A percentile compares a stretch with the other conserved stretches of the same genome.
These are phyloP conservation scores for Bufotes viridis DNA, from an alignment of 2,797 vertebrate genomes.

Conservation along the genomic window DNA sequence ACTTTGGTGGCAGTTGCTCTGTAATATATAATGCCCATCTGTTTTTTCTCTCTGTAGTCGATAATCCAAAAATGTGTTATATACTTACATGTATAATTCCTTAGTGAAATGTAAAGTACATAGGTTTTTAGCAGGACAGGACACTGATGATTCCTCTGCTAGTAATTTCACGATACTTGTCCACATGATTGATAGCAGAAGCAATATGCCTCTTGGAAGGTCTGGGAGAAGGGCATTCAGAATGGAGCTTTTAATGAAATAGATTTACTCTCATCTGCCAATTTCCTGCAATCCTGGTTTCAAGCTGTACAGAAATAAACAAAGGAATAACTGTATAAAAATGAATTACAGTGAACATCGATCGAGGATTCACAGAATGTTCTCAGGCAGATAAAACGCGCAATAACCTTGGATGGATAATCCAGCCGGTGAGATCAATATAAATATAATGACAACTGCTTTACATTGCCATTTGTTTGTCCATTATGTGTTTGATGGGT, in stretches of 20 bases:
- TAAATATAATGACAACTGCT: constrained; percentile 31
- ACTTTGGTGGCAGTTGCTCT: not conserved
- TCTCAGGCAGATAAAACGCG: constrained; percentile 22
- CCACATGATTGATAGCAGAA: constrained; percentile 38
- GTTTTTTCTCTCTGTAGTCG: not conserved
- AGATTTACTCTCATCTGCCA: constrained; percentile 44
- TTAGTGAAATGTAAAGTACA: not conserved
- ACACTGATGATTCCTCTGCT: constrained; percentile 15
- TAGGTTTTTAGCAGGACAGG: constrained; percentile 18
- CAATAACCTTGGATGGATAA: constrained; percentile 25
- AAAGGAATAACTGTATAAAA: constrained; percentile 32
- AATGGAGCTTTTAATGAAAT: constrained; percentile 50
- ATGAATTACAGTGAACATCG: constrained; percentile 40
- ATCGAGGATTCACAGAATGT: constrained; percentile 39
- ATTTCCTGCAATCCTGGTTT: constrained; percentile 44
- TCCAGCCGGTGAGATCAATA: constrained; percentile 39
- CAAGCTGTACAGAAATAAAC: not conserved
- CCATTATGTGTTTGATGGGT: constrained; percentile 21
- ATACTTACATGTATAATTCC: not conserved
- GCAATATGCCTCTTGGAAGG: constrained; percentile 42
- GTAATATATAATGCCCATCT: not conserved
- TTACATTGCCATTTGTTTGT: constrained; percentile 11
- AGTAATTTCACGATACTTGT: constrained; percentile 24
- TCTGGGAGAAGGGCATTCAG: constrained; percentile 14
- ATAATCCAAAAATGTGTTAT: not conserved